These are phyloP conservation scores for Macrotrachela quadricornifera DNA, from an alignment of 1,140 invertebrate genomes.

Conservation along the genomic window DNA sequence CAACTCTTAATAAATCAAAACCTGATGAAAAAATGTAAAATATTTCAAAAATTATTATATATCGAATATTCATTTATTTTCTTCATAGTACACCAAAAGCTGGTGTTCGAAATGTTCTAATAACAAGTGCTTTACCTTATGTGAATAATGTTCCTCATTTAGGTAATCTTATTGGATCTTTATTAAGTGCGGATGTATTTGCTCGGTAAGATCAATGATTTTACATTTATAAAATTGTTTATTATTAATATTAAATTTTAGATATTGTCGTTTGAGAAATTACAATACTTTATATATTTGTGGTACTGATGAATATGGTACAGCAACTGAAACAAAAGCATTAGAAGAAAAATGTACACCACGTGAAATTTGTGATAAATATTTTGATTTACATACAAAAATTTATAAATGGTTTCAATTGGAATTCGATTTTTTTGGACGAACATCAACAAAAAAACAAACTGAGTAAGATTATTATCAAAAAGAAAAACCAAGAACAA, in stretches of 20 bases:
- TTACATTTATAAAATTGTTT: background rate
- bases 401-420: slow-evolving; percentile 97
- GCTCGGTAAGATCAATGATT: slow-evolving; percentile 38
- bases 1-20: no score
- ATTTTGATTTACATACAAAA: slow-evolving; percentile 57
- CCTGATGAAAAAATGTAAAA: no score
- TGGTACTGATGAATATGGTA: slow-evolving; percentile 97
- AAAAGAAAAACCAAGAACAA: no score
- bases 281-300: slow-evolving; percentile 77
- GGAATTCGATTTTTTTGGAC: slow-evolving; percentile 82
- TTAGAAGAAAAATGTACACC: slow-evolving; percentile 71
- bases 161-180: slow-evolving; percentile 96
- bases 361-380: slow-evolving; percentile 88
- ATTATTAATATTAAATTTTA: slow-evolving; percentile 10
- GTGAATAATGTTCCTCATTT: slow-evolving; percentile 98
- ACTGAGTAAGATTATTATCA: slow-evolving; percentile 43
- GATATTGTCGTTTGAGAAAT: slow-evolving; percentile 65
- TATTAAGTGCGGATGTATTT: slow-evolving; percentile 91
- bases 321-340: slow-evolving; percentile 95
- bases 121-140: slow-evolving; percentile 89
- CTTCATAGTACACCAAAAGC: slow-evolving; percentile 1
- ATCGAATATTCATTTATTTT: no score
- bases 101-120: slow-evolving; percentile 51
- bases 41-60: no score
- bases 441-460: slow-evolving; percentile 78